These are phyloP conservation scores for Orthochromis indermauri DNA, from an alignment of 2,113 vertebrate species.

Conservation along the genomic window DNA sequence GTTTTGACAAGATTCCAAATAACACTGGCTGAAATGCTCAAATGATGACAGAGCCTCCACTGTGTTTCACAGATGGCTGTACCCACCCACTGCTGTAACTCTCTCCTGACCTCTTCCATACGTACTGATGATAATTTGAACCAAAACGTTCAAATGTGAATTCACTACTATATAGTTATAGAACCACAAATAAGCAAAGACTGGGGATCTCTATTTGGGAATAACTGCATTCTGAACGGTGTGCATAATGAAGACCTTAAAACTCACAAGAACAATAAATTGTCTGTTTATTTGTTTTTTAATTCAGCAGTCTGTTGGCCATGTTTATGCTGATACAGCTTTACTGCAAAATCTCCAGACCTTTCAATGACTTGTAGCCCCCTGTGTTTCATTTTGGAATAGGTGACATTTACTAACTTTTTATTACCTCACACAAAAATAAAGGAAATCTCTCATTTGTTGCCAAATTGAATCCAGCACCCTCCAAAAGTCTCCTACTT, in stretches of 20 bases:
- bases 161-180: background rate
- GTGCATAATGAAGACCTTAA: rapidly evolving
- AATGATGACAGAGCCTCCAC: background rate
- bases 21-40: background rate
- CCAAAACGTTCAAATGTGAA: background rate
- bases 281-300: background rate
- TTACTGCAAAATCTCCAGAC: background rate
- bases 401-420: background rate
- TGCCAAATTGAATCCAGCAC: background rate
- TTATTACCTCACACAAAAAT: background rate
- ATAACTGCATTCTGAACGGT: background rate
- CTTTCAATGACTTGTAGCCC: background rate
- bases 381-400: background rate
- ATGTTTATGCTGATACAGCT: background rate
- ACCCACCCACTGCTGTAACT: background rate
- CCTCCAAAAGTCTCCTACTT: background rate
- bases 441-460: background rate
- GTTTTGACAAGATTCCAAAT: background rate
- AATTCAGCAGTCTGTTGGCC: background rate
- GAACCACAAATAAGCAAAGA: background rate
- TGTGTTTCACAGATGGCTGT: background rate
- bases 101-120: background rate
- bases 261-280: background rate
- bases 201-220: background rate
- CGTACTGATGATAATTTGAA: background rate